These are phyloP conservation scores for Cottus gobio DNA, from an alignment of 2,113 vertebrate species.

Conservation along the genomic window DNA sequence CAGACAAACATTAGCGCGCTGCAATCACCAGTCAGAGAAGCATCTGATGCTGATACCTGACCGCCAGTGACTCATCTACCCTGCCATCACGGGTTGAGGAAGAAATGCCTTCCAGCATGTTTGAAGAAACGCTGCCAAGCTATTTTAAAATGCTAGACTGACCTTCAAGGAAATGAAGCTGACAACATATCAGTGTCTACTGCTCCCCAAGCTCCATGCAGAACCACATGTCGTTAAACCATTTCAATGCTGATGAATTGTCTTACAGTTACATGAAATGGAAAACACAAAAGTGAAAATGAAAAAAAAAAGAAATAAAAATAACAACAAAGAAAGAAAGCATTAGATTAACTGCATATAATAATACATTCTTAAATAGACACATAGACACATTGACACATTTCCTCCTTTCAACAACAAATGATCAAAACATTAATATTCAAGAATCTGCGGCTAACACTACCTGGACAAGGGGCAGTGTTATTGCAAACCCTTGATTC, in stretches of 20 bases:
- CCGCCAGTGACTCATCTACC: conserved; percentile 71
- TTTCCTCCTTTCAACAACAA: conserved; percentile 71
- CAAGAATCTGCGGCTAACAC: conserved; percentile 96
- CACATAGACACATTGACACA: conserved; percentile 70
- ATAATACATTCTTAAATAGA: conserved; percentile 64
- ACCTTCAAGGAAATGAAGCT: conserved; percentile 73
- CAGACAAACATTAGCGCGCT: conserved; percentile 40
- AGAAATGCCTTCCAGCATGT: conserved; percentile 66
- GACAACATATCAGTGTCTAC: conserved; percentile 62
- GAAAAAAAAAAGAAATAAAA: conserved; percentile 49
- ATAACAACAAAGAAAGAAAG: conserved; percentile 65
- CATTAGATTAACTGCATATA: conserved; percentile 65
- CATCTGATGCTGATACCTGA: conserved; percentile 63
- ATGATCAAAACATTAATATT: conserved; percentile 76
- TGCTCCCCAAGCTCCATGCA: conserved; percentile 61
- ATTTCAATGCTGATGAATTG: conserved; percentile 70
- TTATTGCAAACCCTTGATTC: conserved; percentile 99
- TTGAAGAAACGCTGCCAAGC: conserved; percentile 62
- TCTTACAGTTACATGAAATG: conserved; percentile 74
- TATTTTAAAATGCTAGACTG: conserved; percentile 73
- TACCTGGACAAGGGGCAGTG: conserved; percentile 99
- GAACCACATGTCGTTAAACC: conserved; percentile 66
- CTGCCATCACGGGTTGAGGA: conserved; percentile 61
- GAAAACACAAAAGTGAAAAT: conserved; percentile 72
- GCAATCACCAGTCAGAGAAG: conserved; percentile 51